Evolutionary conservation across 2,888 invertebrate genomes (phyloP).

Genomic region (Oxytorus armatus): DNA sequence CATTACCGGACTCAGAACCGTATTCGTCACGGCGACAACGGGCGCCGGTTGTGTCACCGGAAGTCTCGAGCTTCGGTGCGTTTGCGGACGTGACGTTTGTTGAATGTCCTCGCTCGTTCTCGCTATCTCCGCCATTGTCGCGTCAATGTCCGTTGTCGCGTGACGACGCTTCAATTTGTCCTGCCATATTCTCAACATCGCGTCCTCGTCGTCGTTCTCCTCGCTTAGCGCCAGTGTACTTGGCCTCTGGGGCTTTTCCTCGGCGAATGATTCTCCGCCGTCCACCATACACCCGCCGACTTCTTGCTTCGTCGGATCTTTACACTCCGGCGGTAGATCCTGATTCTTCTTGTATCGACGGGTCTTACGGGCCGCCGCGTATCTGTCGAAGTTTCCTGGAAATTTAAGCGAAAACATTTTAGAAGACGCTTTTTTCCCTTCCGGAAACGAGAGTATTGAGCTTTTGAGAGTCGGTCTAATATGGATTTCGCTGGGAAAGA

Average conservation of each 20-base stretch:
- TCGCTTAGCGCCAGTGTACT: constrained; percentile 80
- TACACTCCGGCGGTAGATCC: constrained; percentile 76
- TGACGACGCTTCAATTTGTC: constrained; percentile 87
- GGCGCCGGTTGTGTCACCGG: constrained; percentile 79
- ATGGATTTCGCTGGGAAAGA: too few species aligned
- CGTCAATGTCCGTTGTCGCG: constrained; percentile 79
- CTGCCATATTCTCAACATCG: constrained; percentile 88
- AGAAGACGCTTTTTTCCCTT: too few species aligned
- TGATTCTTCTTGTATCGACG: constrained; percentile 89
- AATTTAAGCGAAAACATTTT: constrained; percentile 36
- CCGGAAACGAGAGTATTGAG: too few species aligned
- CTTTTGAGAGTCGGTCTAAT: too few species aligned
- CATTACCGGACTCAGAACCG: constrained; percentile 83
- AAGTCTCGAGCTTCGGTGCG: constrained; percentile 73
- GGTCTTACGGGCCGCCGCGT: constrained; percentile 92
- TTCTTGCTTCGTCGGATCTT: constrained; percentile 65
- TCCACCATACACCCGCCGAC: constrained; percentile 3
- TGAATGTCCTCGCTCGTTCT: constrained; percentile 84
- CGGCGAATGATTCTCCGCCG: constrained; percentile 59
- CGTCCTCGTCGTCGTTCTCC: constrained; percentile 84
- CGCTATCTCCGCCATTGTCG: constrained; percentile 82
- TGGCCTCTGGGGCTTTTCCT: constrained; percentile 75
- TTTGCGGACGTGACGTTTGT: constrained; percentile 83
- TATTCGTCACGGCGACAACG: constrained; percentile 82
- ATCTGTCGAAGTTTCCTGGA: constrained; percentile 94